Percentiles rank a stretch among this genome's conserved stretches.
These are phyloP conservation scores for Anolis carolinensis DNA, from an alignment of 2,113 vertebrate species.

Conservation along the genomic window DNA sequence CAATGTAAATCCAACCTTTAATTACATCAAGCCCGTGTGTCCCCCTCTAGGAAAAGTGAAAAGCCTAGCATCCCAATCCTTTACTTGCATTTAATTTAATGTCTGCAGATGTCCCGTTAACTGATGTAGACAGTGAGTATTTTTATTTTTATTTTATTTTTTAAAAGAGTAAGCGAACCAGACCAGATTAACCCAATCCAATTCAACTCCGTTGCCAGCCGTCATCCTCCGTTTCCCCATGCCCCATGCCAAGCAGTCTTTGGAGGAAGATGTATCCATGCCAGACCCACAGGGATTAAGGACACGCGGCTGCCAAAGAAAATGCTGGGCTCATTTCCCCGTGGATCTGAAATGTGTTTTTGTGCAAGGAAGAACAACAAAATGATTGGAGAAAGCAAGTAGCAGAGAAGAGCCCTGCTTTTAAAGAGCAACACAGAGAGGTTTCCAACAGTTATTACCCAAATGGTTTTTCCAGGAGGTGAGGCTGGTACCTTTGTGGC, in stretches of 20 bases:
- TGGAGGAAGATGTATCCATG: neutral
- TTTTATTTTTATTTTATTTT: neutral
- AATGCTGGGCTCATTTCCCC: slow-evolving; percentile 26
- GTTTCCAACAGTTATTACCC: neutral
- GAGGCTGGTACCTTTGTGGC: neutral
- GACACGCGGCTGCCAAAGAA: slow-evolving; percentile 17
- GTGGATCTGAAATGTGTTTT: slow-evolving; percentile 11
- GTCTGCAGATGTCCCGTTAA: neutral
- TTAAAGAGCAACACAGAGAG: neutral
- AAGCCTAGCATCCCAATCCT: neutral
- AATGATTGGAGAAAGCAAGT: neutral
- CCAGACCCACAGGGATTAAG: slow-evolving; percentile 6
- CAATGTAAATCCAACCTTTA: neutral
- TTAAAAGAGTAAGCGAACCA: neutral
- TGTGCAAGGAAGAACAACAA: slow-evolving; percentile 11
- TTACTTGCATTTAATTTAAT: neutral
- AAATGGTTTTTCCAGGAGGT: neutral
- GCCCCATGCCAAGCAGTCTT: neutral
- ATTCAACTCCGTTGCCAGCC: neutral
- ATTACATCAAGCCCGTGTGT: neutral
- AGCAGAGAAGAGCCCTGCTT: neutral
- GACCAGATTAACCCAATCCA: neutral
- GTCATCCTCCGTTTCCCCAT: too few relatives aligned
- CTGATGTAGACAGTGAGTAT: neutral
- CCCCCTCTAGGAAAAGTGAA: neutral